Base-by-base conservation (phyloP, 2,113 vertebrate species). In the Myxocyprinus asiaticus region DNA sequence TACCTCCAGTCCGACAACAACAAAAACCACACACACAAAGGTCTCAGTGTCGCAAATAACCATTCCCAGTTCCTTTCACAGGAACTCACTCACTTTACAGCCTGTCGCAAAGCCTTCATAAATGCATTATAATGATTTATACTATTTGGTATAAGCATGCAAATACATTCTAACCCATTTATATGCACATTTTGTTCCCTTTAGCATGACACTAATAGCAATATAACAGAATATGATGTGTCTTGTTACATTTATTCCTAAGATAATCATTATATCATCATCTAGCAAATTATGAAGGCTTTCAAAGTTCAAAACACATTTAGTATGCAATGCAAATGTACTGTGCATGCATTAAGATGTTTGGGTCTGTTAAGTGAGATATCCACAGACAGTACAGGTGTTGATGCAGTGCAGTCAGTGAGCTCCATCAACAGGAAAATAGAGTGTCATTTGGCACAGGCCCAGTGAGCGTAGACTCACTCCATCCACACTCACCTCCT, bases 401-500 rank as follows among this genome's bases (percentile, higher is more conserved):
- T 59, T 76, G 59, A 56, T 56, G 12, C 47, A 63, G 67, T 79
- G 56, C 12, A 50, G 22, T 33, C 22, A 33, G 56, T 80, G 61
- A 80, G 70, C 22, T 51, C 64, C 17, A 55, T 56, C 51, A 58
- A 43, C 45, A 80, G 78, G 78, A 58, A n/a, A 63, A 73, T 58
- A 73, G 69, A 65, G 50, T 58, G 78, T 65, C 69, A 80, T 80
- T 80, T 80, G 70, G 62, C 50, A 73, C 78, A 67, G 8, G 43
- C 71, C 53, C 78, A 66, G 59, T 56, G 67, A 71, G 77, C 65
- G 7, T 51, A 65, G 61, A 71, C 78, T 71, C 61, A 47, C 85
- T 90, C 22, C 22, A 45, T 80, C 86, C 87, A 84, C 86, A 92
- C 92, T 92, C 91, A 93, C 92, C 92, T 93, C 91, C 85, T 91